A percentile compares a stretch with the other conserved stretches of the same genome.
Conservation (phyloP, 2,113 vertebrate genomes). For the Apteryx owenii region DNA sequence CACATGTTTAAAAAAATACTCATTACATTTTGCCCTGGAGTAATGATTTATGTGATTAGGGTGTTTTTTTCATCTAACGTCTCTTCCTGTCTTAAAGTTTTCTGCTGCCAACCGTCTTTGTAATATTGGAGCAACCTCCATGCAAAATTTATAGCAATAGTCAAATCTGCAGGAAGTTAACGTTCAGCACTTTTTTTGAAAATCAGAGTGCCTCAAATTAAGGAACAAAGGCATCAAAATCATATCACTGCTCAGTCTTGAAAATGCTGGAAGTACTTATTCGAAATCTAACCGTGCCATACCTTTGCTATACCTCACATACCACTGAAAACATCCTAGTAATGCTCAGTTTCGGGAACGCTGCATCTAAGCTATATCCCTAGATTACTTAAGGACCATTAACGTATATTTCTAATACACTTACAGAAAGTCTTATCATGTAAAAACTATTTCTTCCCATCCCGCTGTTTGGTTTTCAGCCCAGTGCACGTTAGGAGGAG, state of each 20-base stretch:
- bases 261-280: background rate
- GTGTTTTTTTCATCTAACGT: conserved; percentile 7
- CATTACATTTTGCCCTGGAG: conserved; percentile 35
- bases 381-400: background rate
- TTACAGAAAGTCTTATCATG: background rate
- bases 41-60: conserved; percentile 11
- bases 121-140: background rate
- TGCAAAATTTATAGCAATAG: background rate
- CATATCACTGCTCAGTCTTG: background rate
- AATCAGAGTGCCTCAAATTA: background rate
- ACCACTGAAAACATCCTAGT: fast-evolving
- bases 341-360: background rate
- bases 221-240: background rate
- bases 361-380: background rate
- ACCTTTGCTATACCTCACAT: background rate
- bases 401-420: background rate
- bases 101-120: background rate
- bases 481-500: fast-evolving
- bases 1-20: conserved; percentile 27
- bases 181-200: background rate
- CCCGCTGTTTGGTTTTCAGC: background rate
- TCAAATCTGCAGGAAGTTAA: background rate
- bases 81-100: background rate
- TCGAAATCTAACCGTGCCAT: background rate
- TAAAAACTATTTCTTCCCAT: background rate